Evolutionary conservation across 2,113 vertebrate genomes (phyloP).

Genomic region (Megaceryle maxima): DNA sequence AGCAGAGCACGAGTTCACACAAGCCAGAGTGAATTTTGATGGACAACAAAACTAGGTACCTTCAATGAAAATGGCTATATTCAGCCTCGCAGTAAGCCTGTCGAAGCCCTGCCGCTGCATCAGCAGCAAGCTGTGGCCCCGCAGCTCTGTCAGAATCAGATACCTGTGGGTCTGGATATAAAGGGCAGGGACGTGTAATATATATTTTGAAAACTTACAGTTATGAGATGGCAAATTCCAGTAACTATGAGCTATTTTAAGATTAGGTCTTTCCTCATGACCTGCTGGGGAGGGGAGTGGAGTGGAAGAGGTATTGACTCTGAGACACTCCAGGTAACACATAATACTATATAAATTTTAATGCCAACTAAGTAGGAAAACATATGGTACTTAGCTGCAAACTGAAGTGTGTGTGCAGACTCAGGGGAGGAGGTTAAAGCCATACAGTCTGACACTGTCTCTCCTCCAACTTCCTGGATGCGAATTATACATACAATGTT

Average conservation of each 20-base stretch:
- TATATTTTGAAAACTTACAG: slow-evolving; percentile 37
- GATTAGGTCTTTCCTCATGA: not conserved
- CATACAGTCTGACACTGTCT: slow-evolving; percentile 9
- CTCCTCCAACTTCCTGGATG: slow-evolving; percentile 29
- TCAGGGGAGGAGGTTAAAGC: slow-evolving; percentile 52
- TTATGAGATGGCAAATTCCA: slow-evolving; percentile 28
- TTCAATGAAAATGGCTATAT: slow-evolving; percentile 28
- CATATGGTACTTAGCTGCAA: slow-evolving; percentile 53
- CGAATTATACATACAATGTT: slow-evolving; percentile 14
- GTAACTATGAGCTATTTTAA: slow-evolving; percentile 53
- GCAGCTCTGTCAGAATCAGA: not conserved
- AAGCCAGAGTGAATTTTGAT: slow-evolving; percentile 44
- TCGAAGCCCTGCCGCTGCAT: not conserved
- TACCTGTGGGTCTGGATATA: not conserved
- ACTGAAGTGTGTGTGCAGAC: slow-evolving; percentile 34
- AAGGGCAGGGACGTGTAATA: not conserved
- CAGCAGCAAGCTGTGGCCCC: not conserved
- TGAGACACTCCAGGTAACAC: slow-evolving; percentile 47
- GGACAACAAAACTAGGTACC: slow-evolving; percentile 36
- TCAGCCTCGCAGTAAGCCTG: not conserved
- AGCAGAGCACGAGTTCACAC: slow-evolving; percentile 5
- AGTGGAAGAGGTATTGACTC: not conserved
- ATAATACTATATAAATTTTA: slow-evolving; percentile 51
- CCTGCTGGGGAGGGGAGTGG: not conserved
- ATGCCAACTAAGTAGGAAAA: slow-evolving; percentile 55